Base-by-base conservation (phyloP, 2,797 vertebrate genomes). In the Manis crassicaudata region DNA sequence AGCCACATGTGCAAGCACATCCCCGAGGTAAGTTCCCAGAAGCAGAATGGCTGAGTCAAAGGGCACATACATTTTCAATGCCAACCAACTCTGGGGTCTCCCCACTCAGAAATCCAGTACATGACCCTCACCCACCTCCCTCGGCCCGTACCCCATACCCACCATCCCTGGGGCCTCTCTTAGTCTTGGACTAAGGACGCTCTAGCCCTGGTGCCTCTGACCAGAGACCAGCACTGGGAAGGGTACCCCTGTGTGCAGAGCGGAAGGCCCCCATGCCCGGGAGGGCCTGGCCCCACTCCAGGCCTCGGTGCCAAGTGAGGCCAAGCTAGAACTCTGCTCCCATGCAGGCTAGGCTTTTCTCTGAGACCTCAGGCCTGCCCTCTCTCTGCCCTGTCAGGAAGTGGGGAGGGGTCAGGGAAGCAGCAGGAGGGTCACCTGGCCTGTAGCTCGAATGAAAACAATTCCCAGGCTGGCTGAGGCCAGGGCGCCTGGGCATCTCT, bases 181-280 rank as follows among this genome's bases (percentile, higher is more conserved):
- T 46, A 40, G 27, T 83, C 88, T 25, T 52, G 14, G 68, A 92
- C 77, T 85, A 86, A 92, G 75, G 82, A 73, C 76, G 50, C 29
- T 84, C 84, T 52, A 37, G 40, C 72, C 32, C 18, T 58, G 32
- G 73, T 17, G 29, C 0, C 0, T 21, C 46, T 17, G 18, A 46
- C 10, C 43, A 46, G 43, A 46, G 43, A 46, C 8, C 7, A 46
- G 43, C 43, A 46, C 43, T 8, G 8, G 7, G 10, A 35, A 27
- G 16, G n/a, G 54, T 40, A 23, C 63, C 79, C 43, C 1, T 62
- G 32, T 32, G 2, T 2, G 68, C 25, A 29, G 58, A 73, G 8
- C 21, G 72, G 18, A 32, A 46, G 46, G 73, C 18, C 11, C 50
- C 73, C n/a, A 8, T 5, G 17, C 9, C 0, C 25, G 13, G 23